Percentiles rank a stretch among this genome's conserved stretches.
Conservation (phyloP, 2,113 vertebrate genomes). For the Rhadina sibilatrix region DNA sequence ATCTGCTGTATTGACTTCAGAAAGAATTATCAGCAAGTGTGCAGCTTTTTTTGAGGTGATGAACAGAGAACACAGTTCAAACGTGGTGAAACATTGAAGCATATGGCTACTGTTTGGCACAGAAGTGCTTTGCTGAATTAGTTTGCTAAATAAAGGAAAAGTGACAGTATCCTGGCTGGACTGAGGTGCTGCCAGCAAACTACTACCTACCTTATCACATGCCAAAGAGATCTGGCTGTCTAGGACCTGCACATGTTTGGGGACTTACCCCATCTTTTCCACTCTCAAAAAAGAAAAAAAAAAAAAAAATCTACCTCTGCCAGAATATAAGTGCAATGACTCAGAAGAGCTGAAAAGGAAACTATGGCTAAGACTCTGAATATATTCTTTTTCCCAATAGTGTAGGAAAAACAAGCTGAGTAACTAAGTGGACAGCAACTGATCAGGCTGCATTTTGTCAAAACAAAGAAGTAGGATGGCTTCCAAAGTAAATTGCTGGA, state of each 20-base stretch:
- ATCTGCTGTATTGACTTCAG: neutral
- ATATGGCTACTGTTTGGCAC: conserved; percentile 21
- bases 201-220: neutral
- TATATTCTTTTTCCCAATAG: neutral
- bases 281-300: neutral
- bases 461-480: conserved; percentile 16
- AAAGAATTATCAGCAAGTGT: neutral
- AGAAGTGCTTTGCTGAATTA: neutral
- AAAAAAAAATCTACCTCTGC: neutral
- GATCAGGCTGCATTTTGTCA: neutral
- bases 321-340: neutral
- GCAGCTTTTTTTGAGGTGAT: neutral
- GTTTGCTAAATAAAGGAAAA: neutral
- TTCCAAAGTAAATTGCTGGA: conserved; percentile 25
- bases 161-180: neutral
- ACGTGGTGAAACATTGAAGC: neutral
- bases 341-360: conserved; percentile 18
- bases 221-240: neutral
- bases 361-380: neutral
- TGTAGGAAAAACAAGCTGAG: conserved; percentile 6
- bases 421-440: neutral
- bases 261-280: neutral
- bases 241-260: neutral
- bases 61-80: neutral
- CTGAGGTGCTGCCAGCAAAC: neutral